Conservation (phyloP, 2,888 invertebrate genomes). For the Hydrotaea cyrtoneurina region DNA sequence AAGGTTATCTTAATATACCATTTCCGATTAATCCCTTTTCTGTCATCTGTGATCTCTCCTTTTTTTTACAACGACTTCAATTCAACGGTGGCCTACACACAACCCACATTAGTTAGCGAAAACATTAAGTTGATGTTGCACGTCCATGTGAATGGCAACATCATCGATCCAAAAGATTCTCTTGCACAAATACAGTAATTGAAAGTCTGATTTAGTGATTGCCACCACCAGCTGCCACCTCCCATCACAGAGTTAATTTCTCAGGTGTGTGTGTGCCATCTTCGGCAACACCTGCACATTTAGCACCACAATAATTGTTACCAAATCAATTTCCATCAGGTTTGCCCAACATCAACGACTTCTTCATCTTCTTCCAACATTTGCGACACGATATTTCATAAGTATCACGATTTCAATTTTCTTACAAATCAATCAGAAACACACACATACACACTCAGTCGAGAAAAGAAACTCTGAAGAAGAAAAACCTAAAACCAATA, state of each 20-base stretch:
- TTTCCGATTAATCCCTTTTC: no score
- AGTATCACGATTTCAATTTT: conserved; percentile 62
- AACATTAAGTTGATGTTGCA: background rate
- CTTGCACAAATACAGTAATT: background rate
- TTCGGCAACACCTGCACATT: background rate
- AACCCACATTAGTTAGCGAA: background rate
- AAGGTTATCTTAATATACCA: background rate
- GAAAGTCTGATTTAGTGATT: conserved; percentile 15
- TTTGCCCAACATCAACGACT: background rate
- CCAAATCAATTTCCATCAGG: conserved; percentile 23
- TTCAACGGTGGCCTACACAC: background rate
- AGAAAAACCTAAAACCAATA: background rate
- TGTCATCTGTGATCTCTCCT: background rate
- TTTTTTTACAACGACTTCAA: background rate
- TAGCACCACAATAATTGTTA: conserved; percentile 23
- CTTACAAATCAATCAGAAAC: conserved; percentile 43
- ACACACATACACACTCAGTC: background rate
- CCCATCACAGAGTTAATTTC: background rate
- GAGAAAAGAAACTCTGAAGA: background rate
- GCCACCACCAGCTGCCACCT: background rate
- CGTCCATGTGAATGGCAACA: no score
- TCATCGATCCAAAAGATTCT: background rate
- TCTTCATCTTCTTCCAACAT: background rate
- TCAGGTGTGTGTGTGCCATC: background rate
- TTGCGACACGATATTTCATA: conserved; percentile 27